Conservation (phyloP, 1,140 invertebrate genomes). For the Rhopalosiphum padi region DNA sequence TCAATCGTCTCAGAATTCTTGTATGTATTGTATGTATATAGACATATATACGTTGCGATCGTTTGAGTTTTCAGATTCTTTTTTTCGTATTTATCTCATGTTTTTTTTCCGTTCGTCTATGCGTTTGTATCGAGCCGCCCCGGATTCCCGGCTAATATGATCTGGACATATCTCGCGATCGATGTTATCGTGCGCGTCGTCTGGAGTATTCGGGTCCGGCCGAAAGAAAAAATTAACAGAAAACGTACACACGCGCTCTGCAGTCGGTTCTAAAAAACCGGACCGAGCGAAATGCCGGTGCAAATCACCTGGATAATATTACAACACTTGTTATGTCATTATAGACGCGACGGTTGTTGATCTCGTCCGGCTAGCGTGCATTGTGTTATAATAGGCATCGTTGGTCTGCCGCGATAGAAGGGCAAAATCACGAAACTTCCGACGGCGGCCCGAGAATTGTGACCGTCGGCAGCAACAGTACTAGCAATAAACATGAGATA, state of each 20-base stretch:
- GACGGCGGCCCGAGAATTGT: not conserved
- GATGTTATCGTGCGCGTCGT: constrained; percentile 8
- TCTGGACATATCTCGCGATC: constrained; percentile 14
- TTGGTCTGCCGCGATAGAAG: not conserved
- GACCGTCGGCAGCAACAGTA: not conserved
- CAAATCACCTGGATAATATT: not conserved
- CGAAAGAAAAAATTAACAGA: not conserved
- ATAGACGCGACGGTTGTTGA: constrained; percentile 40
- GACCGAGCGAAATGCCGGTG: not conserved
- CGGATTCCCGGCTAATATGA: constrained; percentile 33
- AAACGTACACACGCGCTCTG: not conserved
- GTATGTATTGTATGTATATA: not conserved
- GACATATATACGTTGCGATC: not conserved
- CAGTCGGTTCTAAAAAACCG: not conserved
- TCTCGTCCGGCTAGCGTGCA: not conserved
- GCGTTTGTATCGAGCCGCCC: constrained; percentile 18
- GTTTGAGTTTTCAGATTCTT: not conserved
- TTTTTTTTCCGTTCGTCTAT: not conserved
- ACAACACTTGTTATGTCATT: constrained; percentile 35
- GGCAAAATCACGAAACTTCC: constrained; percentile 28
- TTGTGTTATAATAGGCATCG: not conserved
- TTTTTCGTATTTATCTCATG: not conserved
- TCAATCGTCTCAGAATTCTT: not conserved
- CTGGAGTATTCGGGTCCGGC: not conserved
- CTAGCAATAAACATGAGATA: not conserved